phyloP scores from a whole-genome alignment of 1,140 invertebrate genomes.

The Melitaea cinxia region DNA sequence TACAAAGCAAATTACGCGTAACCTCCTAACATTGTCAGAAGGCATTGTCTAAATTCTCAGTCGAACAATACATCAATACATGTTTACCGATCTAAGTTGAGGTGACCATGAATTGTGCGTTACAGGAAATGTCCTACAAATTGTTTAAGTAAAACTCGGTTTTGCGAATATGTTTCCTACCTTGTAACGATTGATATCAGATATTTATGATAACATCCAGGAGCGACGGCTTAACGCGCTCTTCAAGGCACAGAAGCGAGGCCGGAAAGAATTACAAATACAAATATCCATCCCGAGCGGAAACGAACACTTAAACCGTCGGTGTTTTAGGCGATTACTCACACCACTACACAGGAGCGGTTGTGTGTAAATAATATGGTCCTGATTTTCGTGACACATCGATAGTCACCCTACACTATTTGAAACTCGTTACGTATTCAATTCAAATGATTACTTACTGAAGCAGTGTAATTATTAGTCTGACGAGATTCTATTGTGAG shows the following conservation, averaged over 20 bases:
- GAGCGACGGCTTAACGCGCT: too few relatives aligned
- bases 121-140: not conserved
- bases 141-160: too few relatives aligned
- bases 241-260: too few relatives aligned
- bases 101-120: not conserved
- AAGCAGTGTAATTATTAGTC: not conserved
- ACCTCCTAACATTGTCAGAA: slow-evolving; percentile 9
- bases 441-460: not conserved
- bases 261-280: too few relatives aligned
- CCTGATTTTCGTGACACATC: not conserved
- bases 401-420: not conserved
- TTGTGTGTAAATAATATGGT: not conserved
- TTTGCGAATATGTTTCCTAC: not conserved
- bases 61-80: slow-evolving; percentile 17
- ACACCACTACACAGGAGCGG: too few relatives aligned
- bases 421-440: not conserved
- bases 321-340: too few relatives aligned
- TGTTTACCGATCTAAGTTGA: not conserved
- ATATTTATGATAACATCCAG: too few relatives aligned
- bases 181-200: too few relatives aligned
- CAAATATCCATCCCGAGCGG: too few relatives aligned
- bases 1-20: slow-evolving; percentile 14
- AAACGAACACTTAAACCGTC: too few relatives aligned
- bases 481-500: slow-evolving; percentile 20
- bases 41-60: slow-evolving; percentile 35